These are phyloP conservation scores for Channa maculata DNA, from an alignment of 2,113 vertebrate genomes.

Conservation along the genomic window DNA sequence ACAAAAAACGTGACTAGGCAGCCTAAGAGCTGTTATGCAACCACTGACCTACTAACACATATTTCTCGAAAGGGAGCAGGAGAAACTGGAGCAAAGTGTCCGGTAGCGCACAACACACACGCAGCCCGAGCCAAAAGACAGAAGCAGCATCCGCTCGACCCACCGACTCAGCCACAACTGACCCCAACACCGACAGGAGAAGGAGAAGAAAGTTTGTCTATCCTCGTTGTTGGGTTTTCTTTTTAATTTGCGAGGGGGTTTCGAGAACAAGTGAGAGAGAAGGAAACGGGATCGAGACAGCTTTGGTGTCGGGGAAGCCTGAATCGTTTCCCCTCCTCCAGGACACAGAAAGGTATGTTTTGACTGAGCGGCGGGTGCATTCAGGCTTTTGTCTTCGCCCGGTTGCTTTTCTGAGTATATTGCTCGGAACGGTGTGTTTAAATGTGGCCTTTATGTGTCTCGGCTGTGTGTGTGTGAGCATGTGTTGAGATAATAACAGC, in stretches of 20 bases:
- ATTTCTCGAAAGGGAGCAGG: constrained; percentile 80
- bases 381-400: background rate
- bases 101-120: constrained; percentile 70
- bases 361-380: background rate
- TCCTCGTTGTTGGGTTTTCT: background rate
- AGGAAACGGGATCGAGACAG: constrained; percentile 74
- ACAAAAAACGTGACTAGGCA: constrained; percentile 85
- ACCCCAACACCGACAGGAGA: constrained; percentile 21
- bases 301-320: constrained; percentile 80
- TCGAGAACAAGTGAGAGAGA: constrained; percentile 49
- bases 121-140: constrained; percentile 66
- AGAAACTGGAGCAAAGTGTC: constrained; percentile 84
- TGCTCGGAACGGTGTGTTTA: background rate
- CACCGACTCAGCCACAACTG: constrained; percentile 38
- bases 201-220: constrained; percentile 26
- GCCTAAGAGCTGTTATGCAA: constrained; percentile 86
- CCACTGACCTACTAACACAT: constrained; percentile 89
- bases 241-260: constrained; percentile 40
- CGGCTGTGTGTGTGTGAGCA: background rate
- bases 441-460: too few species aligned
- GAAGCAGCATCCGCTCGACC: constrained; percentile 42
- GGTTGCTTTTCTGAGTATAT: background rate
- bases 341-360: constrained; percentile 71
- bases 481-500: constrained; percentile 19
- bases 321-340: constrained; percentile 34